Evolutionary conservation across 2,888 invertebrate species (phyloP).

Genomic region (Chloromyia formosa): DNA sequence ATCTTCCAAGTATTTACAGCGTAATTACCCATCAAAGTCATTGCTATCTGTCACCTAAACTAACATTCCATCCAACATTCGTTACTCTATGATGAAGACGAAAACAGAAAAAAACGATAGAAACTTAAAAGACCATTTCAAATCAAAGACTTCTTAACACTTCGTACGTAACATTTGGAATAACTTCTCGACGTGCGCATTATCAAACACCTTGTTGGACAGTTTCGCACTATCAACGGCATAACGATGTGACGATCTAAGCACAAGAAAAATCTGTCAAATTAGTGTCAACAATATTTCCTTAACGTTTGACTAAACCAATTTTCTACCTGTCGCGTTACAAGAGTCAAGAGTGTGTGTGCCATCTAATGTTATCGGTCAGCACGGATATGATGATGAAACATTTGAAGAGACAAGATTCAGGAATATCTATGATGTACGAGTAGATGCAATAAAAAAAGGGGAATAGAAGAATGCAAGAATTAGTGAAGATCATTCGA

Average conservation of each 20-base stretch:
- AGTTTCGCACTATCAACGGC: slow-evolving; percentile 15
- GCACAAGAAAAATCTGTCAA: slow-evolving; percentile 40
- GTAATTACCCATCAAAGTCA: slow-evolving; percentile 39
- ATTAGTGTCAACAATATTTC: slow-evolving; percentile 43
- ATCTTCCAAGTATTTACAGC: slow-evolving; percentile 7
- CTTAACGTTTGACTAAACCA: slow-evolving; percentile 40
- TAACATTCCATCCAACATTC: slow-evolving; percentile 17
- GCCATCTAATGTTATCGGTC: slow-evolving; percentile 33
- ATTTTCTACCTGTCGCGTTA: slow-evolving; percentile 41
- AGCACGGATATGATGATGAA: not conserved
- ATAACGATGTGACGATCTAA: slow-evolving; percentile 20
- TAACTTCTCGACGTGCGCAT: not conserved
- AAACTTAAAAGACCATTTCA: slow-evolving; percentile 27
- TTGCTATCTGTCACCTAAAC: slow-evolving; percentile 12
- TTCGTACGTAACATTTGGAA: slow-evolving; percentile 14
- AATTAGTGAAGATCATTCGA: slow-evolving; percentile 11
- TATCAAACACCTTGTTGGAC: slow-evolving; percentile 8
- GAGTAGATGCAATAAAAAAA: not conserved
- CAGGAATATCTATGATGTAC: no score
- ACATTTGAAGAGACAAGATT: not conserved
- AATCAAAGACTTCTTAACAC: slow-evolving; percentile 17
- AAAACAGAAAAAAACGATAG: not conserved
- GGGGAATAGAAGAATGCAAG: not conserved
- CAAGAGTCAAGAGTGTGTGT: not conserved
- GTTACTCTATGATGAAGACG: no score